phyloP scores from a whole-genome alignment of 2,888 invertebrate species.

The Steinernema scapterisci region DNA sequence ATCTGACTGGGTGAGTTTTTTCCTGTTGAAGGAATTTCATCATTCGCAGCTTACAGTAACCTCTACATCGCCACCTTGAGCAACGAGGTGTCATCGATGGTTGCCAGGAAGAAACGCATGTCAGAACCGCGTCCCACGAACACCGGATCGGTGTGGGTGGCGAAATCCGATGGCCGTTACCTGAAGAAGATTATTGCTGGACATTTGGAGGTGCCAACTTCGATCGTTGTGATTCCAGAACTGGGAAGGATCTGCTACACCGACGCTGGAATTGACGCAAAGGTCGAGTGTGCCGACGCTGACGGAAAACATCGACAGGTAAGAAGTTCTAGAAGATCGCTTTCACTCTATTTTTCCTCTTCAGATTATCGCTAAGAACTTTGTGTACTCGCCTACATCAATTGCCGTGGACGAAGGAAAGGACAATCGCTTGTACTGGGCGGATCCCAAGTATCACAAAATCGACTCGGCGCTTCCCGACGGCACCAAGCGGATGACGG shows the following conservation, averaged over 20 bases:
- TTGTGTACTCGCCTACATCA: constrained; percentile 84
- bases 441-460: constrained; percentile 84
- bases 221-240: constrained; percentile 73
- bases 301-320: constrained; percentile 84
- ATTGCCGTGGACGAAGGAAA: constrained; percentile 86
- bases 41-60: constrained; percentile 47
- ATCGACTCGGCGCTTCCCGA: constrained; percentile 85
- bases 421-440: constrained; percentile 91
- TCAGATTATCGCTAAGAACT: constrained; percentile 76
- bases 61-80: constrained; percentile 58
- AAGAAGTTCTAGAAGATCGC: neutral
- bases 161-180: constrained; percentile 82
- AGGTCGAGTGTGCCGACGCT: constrained; percentile 95
- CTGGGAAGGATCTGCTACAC: constrained; percentile 84
- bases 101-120: constrained; percentile 54
- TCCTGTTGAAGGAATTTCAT: too few species aligned
- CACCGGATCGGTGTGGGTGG: constrained; percentile 78
- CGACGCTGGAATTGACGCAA: constrained; percentile 86
- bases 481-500: constrained; percentile 69
- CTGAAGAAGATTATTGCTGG: constrained; percentile 73
- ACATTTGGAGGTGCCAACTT: constrained; percentile 81
- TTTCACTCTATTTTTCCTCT: neutral
- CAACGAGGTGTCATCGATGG: constrained; percentile 34
- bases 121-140: constrained; percentile 61
- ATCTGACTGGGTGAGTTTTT: constrained; percentile 76